Evolutionary conservation across 1,140 invertebrate species (phyloP), one percentile per base, ranked within the genome.

Genomic region (Scaptomyza pallida): DNA sequence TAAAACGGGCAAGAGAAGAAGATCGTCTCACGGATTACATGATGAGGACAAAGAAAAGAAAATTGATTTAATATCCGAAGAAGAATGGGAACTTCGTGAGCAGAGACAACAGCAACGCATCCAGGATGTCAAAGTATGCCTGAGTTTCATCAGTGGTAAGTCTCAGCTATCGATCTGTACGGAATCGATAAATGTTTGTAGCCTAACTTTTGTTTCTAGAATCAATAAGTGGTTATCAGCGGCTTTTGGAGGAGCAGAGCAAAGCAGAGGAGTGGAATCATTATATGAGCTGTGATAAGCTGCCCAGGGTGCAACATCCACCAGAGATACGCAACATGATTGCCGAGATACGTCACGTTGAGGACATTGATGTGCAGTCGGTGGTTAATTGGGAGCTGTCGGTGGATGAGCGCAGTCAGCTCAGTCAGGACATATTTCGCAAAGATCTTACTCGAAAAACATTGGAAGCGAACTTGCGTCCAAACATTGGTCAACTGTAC

Each of bases 231-330:
- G 74, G 72, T 12, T 70, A 75, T 50, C n/a, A 52, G 2, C 5
- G 37, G 9, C 41, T 81, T 19, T 1, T 33, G 50, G n/a, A 16
- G 5, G 6, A 62, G 16, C 65, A 81, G 16, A 13, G 61, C 1
- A 12, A 30, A 1, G 4, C 45, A 1, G 51, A 72, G 0, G 23
- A 61, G 0, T 90, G 89, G 89, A 21, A 48, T 5, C 51, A 41
- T 5, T 90, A 80, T 61, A 0, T 88, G 15, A 48, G 47, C 16
- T 90, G 89, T 19, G 81, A 86, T 47, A 78, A 81, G 1, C 19
- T 88, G 15, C 85, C 89, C 0, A 52, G 62, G n/a, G 61, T 82
- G 3, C 21, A 63, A n/a, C 5, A 41, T 17, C 89, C 89, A 3
- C n/a, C 64, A 0, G 78, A 89, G 0, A 57, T 90, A 1, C 73